Percentiles rank a stretch among this genome's conserved stretches.
Conservation (phyloP, 2,797 vertebrate genomes). For the Sylvia borin region DNA sequence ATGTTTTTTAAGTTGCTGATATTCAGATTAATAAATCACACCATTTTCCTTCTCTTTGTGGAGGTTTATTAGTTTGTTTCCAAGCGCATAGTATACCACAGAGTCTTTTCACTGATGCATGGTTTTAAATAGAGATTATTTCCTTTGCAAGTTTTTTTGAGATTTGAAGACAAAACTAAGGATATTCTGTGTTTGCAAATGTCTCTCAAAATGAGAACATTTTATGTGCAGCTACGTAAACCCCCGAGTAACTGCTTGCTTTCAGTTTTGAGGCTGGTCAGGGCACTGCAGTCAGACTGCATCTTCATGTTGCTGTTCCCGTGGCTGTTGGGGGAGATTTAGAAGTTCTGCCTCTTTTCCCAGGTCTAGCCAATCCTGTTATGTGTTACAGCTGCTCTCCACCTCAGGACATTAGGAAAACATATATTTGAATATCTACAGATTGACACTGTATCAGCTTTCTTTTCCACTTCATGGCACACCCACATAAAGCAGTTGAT, state of each 20-base stretch:
- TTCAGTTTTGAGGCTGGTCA: constrained; percentile 31
- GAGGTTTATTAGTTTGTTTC: not conserved
- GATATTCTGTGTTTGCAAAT: not conserved
- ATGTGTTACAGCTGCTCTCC: not conserved
- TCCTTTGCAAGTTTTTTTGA: not conserved
- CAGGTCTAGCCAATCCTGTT: not conserved
- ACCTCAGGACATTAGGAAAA: not conserved
- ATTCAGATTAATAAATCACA: not conserved
- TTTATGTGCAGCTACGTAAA: not conserved
- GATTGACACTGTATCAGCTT: not conserved
- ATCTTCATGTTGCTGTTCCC: not conserved
- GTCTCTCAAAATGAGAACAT: not conserved
- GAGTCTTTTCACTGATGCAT: not conserved
- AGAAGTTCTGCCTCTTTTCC: not conserved
- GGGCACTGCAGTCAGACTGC: not conserved
- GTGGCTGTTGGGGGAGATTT: not conserved
- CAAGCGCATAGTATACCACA: not conserved
- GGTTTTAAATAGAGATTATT: not conserved
- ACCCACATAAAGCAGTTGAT: not conserved
- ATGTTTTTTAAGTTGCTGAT: not conserved
- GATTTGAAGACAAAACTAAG: not conserved
- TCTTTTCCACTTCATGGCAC: not conserved
- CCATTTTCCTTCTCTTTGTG: not conserved
- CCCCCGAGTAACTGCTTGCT: not conserved
- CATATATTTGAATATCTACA: not conserved